phyloP scores from a whole-genome alignment of 2,113 vertebrate genomes.

The Forbesichthys papilliferus region DNA sequence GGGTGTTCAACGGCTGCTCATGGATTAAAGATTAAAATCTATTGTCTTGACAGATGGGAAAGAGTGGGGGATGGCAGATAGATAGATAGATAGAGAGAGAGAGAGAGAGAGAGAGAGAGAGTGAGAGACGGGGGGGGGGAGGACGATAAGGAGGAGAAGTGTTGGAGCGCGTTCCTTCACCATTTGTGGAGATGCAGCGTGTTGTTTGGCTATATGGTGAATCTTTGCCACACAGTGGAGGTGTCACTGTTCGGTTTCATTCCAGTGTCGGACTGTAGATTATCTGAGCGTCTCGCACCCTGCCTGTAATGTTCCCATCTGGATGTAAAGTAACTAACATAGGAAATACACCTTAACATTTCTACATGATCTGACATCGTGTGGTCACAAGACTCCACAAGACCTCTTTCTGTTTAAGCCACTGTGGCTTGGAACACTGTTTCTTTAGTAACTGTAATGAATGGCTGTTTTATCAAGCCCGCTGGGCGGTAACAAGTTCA shows the following conservation, averaged over 20 bases:
- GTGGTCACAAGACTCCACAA: too few species aligned
- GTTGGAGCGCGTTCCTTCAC: constrained; percentile 66
- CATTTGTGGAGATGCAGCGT: constrained; percentile 93
- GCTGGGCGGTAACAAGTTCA: constrained; percentile 62
- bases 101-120: constrained; percentile 68
- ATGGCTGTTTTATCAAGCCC: constrained; percentile 54
- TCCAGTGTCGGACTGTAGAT: constrained; percentile 59
- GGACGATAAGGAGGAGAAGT: constrained; percentile 64
- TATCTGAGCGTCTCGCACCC: too few species aligned
- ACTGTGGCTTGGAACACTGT: background rate
- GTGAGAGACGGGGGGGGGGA: constrained; percentile 72
- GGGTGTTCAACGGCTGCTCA: constrained; percentile 99
- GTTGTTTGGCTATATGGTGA: constrained; percentile 78
- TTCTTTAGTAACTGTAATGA: constrained; percentile 43
- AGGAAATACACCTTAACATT: too few species aligned
- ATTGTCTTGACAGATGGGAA: constrained; percentile 99
- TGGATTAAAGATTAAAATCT: constrained; percentile 99
- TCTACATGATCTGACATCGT: background rate
- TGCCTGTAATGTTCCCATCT: too few species aligned
- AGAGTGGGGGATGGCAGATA: constrained; percentile 56
- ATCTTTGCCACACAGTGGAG: constrained; percentile 64
- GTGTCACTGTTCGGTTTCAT: constrained; percentile 66
- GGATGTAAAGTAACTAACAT: too few species aligned
- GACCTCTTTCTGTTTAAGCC: background rate
- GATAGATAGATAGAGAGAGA: constrained; percentile 76